Evolutionary conservation across 2,888 invertebrate species (phyloP).

Genomic region (Sphaerophoria taeniata): DNA sequence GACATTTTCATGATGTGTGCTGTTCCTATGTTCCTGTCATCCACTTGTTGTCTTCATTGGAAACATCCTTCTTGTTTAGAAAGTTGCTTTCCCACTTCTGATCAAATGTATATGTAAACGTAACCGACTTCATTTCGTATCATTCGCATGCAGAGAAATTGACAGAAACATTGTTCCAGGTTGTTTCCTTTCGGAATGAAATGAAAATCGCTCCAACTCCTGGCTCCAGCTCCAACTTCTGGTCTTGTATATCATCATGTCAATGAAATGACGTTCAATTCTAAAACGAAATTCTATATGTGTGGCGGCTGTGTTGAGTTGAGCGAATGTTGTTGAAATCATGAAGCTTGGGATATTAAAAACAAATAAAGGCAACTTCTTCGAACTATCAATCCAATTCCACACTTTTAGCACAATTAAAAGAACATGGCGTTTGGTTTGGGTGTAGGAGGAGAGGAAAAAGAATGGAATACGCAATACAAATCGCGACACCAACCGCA

Average conservation of each 20-base stretch:
- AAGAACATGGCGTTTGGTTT: neutral
- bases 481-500: constrained; percentile 49
- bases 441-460: neutral
- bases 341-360: constrained; percentile 48
- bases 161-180: no score
- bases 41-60: no score
- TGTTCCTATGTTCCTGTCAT: no score
- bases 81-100: neutral
- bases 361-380: constrained; percentile 47
- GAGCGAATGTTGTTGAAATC: neutral
- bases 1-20: no score
- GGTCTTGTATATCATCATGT: constrained; percentile 40
- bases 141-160: no score
- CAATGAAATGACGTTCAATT: constrained; percentile 65
- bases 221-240: neutral
- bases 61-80: neutral
- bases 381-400: neutral
- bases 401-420: neutral
- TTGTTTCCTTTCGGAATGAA: neutral
- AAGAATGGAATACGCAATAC: constrained; percentile 27
- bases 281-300: constrained; percentile 17
- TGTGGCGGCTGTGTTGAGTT: neutral
- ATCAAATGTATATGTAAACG: no score
- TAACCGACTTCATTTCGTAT: no score
- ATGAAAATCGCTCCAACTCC: neutral